phyloP scores from a whole-genome alignment of 2,797 vertebrate genomes.

The Myotis findleyi region DNA sequence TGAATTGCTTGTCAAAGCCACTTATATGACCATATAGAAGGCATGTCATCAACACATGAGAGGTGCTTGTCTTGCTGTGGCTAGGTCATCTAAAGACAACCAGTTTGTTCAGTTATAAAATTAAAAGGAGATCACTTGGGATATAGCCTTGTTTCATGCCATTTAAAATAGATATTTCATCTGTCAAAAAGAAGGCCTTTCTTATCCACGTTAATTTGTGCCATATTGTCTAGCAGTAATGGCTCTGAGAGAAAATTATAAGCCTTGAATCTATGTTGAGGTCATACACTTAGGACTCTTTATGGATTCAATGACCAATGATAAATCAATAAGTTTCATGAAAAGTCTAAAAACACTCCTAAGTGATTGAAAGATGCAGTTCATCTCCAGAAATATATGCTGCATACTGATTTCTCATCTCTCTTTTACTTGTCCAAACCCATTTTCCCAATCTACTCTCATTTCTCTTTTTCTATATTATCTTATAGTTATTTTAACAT shows the following conservation, averaged over 20 bases:
- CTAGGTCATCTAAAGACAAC: constrained; percentile 29
- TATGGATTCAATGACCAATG: constrained; percentile 71
- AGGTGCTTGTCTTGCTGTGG: neutral
- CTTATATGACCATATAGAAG: constrained; percentile 1
- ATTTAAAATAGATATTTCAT: constrained; percentile 75
- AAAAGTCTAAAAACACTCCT: constrained; percentile 68
- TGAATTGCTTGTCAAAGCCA: constrained; percentile 58
- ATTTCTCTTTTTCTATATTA: neutral
- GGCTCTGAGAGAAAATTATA: constrained; percentile 65
- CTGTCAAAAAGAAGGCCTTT: constrained; percentile 79
- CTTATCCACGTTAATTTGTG: constrained; percentile 74
- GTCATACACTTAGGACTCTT: constrained; percentile 71
- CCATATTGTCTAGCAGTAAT: constrained; percentile 66
- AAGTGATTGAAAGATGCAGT: constrained; percentile 48
- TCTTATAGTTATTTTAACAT: neutral
- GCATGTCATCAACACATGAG: constrained; percentile 3
- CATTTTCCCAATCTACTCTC: neutral
- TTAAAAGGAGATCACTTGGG: constrained; percentile 51
- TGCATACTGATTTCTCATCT: constrained; percentile 54
- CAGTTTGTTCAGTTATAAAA: constrained; percentile 64
- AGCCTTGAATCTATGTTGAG: constrained; percentile 61
- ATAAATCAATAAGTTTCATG: constrained; percentile 70
- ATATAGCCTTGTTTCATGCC: constrained; percentile 59
- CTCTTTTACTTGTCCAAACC: neutral
- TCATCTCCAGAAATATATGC: constrained; percentile 31